phyloP scores from a whole-genome alignment of 2,113 vertebrate species.

The Ifrita kowaldi region DNA sequence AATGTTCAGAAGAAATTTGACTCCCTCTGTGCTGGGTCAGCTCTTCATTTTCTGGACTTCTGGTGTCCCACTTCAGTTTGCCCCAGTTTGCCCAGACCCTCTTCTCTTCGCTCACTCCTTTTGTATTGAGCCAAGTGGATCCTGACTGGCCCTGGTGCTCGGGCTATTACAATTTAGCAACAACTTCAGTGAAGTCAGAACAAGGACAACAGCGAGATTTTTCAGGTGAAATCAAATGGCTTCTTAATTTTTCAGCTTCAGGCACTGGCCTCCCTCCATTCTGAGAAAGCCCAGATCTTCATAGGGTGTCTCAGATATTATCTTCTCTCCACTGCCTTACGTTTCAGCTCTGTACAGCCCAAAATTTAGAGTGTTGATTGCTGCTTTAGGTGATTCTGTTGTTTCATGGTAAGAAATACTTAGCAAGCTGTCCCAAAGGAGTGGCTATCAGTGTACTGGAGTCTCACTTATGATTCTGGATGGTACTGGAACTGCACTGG shows the following conservation, averaged over 20 bases:
- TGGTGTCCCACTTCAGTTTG: background rate
- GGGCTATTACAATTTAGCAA: background rate
- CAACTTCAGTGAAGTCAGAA: background rate
- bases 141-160: background rate
- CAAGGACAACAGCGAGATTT: background rate
- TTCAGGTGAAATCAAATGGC: background rate
- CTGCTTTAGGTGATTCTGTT: background rate
- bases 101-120: background rate
- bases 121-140: background rate
- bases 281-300: background rate
- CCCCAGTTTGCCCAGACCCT: background rate
- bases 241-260: background rate
- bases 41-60: background rate
- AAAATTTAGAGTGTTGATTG: background rate
- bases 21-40: background rate
- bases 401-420: background rate
- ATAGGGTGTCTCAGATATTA: background rate
- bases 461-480: background rate
- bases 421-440: background rate
- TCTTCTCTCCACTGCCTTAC: background rate
- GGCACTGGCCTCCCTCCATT: background rate
- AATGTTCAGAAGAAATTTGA: background rate
- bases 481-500: background rate
- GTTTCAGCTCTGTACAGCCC: background rate
- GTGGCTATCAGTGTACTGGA: rapidly evolving